Conservation (phyloP, 2,888 invertebrate genomes). For the Ectobius pallidus region DNA sequence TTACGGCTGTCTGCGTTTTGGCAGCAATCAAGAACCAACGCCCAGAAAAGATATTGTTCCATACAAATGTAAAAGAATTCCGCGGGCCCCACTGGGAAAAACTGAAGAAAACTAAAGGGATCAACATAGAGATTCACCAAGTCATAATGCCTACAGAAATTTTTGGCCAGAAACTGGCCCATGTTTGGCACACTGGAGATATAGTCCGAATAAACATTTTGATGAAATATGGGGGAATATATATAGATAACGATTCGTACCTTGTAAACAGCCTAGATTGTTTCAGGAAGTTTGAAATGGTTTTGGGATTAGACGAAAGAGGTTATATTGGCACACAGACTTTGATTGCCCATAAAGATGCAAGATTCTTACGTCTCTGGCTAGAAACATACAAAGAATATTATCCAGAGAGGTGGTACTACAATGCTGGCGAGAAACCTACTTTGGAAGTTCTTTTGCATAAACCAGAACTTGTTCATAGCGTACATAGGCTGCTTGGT, state of each 20-base stretch:
- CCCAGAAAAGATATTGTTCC: background rate
- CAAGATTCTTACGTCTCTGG: slow-evolving; percentile 6
- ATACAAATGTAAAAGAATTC: background rate
- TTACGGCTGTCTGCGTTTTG: slow-evolving; percentile 2
- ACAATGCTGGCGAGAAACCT: slow-evolving; percentile 3
- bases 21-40: slow-evolving; percentile 7
- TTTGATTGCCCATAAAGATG: slow-evolving; percentile 12
- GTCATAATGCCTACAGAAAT: background rate
- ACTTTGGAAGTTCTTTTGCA: background rate
- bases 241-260: slow-evolving; percentile 13
- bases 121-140: background rate
- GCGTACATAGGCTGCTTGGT: background rate
- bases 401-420: slow-evolving; percentile 1
- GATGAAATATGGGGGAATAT: slow-evolving; percentile 19
- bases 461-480: slow-evolving; percentile 20
- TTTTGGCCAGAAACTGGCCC: background rate
- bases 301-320: background rate
- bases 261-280: slow-evolving; percentile 3
- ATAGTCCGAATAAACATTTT: background rate
- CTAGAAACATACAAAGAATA: slow-evolving; percentile 13
- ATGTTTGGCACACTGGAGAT: slow-evolving; percentile 5
- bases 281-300: slow-evolving; percentile 19
- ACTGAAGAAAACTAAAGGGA: background rate
- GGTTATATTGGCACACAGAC: slow-evolving; percentile 2
- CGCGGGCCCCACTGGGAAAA: slow-evolving; percentile 10